Conservation (phyloP, 2,113 vertebrate species). For the Nothocercus nigrocapillus region DNA sequence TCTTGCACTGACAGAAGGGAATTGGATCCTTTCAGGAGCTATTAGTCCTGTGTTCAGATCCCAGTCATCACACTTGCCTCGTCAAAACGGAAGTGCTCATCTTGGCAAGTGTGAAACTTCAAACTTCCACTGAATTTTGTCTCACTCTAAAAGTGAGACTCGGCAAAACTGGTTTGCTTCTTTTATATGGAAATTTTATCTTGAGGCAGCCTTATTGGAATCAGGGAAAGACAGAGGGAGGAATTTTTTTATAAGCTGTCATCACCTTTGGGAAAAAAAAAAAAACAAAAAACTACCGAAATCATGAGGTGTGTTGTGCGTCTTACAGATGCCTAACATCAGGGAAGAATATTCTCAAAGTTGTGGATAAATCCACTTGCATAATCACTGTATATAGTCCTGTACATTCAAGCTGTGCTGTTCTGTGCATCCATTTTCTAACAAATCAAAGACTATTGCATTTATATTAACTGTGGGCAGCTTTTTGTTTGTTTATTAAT, state of each 20-base stretch:
- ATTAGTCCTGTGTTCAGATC: background rate
- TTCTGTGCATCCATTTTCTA: background rate
- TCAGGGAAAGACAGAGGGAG: constrained; percentile 23
- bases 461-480: background rate
- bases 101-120: accelerated
- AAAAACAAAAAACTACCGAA: background rate
- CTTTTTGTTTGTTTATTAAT: background rate
- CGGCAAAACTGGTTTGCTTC: background rate
- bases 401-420: background rate
- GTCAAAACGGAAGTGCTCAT: background rate
- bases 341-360: background rate
- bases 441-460: background rate
- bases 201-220: background rate
- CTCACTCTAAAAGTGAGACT: background rate
- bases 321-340: background rate
- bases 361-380: background rate
- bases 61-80: accelerated
- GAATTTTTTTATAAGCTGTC: background rate
- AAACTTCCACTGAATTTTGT: background rate
- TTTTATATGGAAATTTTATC: background rate
- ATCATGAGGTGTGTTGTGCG: background rate
- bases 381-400: background rate
- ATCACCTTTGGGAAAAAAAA: background rate
- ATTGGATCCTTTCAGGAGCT: background rate
- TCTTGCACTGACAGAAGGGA: background rate